Evolutionary conservation across 2,797 vertebrate species (phyloP).

Genomic region (Silurus lanzhouensis): DNA sequence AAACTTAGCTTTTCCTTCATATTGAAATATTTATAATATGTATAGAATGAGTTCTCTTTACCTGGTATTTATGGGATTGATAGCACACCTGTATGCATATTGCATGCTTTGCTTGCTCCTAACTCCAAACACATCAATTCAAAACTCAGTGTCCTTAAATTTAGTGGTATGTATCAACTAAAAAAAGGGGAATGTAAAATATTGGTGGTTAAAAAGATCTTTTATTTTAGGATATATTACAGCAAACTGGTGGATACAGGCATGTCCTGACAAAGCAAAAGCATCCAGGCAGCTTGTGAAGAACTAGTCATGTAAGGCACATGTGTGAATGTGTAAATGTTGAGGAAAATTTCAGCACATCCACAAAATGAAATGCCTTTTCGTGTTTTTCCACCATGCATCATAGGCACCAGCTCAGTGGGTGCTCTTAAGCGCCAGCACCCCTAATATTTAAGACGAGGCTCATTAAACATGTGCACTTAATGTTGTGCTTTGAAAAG

Average conservation of each 20-base stretch:
- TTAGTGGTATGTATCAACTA: neutral
- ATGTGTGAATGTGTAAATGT: too few species aligned
- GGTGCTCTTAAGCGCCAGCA: neutral
- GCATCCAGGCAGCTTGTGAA: neutral
- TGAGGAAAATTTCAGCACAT: neutral
- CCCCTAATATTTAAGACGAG: neutral
- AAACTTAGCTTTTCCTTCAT: neutral
- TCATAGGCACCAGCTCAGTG: neutral
- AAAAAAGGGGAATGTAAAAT: neutral
- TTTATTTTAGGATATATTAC: neutral
- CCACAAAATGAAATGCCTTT: slow-evolving; percentile 15
- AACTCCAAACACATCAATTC: neutral
- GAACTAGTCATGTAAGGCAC: neutral
- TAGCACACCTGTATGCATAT: neutral
- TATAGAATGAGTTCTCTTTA: neutral
- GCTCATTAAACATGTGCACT: neutral
- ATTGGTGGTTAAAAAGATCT: neutral
- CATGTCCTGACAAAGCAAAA: neutral
- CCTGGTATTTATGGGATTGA: neutral
- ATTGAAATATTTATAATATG: neutral
- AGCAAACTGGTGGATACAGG: neutral
- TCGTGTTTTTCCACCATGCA: neutral
- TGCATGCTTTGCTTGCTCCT: neutral
- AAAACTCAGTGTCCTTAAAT: neutral
- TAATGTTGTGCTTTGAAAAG: neutral